phyloP scores from a whole-genome alignment of 2,888 invertebrate genomes.

The Caenorhabditis sinica region DNA sequence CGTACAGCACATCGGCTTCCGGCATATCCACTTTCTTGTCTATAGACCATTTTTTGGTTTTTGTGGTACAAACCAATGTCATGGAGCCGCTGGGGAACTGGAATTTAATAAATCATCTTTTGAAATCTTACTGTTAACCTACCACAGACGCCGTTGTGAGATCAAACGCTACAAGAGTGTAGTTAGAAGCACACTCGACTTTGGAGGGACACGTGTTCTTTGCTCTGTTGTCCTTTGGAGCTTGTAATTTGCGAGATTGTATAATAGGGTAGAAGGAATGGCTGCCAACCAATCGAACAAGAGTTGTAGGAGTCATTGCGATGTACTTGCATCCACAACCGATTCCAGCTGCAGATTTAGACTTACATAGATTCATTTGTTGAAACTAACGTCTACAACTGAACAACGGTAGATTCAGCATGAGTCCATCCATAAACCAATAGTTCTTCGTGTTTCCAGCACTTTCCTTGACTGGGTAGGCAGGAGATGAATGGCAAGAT shows the following conservation, averaged over 20 bases:
- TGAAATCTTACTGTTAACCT: background rate
- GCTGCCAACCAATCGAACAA: no score
- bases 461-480: background rate
- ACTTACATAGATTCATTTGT: no score
- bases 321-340: no score
- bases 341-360: no score
- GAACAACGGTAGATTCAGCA: background rate
- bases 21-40: background rate
- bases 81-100: slow-evolving; percentile 8
- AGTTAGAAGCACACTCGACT: background rate
- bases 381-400: background rate
- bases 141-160: background rate
- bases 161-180: slow-evolving; percentile 17
- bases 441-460: background rate
- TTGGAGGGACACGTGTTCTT: background rate
- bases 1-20: background rate
- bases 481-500: no score
- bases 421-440: slow-evolving; percentile 2
- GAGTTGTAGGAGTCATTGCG: no score
- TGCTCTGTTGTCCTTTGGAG: background rate
- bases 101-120: background rate
- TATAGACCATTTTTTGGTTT: slow-evolving; percentile 10
- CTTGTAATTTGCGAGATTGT: no score
- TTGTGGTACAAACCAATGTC: background rate
- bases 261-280: no score